phyloP scores from a whole-genome alignment of 2,797 vertebrate genomes.

The Falco naumanni region DNA sequence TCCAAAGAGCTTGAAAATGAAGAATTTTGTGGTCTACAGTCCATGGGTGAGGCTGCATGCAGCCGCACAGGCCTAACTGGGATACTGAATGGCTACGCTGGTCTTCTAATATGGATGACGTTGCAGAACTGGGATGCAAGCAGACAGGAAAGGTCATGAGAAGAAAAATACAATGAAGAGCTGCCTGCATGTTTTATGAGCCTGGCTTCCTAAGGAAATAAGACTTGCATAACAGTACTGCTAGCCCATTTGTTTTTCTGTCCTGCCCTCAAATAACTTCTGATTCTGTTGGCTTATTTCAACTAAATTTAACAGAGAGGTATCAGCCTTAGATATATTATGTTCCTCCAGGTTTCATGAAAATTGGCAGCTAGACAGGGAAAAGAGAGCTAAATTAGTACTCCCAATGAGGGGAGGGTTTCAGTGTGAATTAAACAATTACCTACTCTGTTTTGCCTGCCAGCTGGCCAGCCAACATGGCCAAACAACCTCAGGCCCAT shows the following conservation, averaged over 20 bases:
- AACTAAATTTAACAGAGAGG: not conserved
- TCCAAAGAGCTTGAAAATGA: not conserved
- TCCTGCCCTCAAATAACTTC: conserved; percentile 31
- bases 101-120: not conserved
- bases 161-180: conserved; percentile 35
- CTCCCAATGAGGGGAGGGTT: conserved; percentile 3
- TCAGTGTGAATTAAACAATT: conserved; percentile 44
- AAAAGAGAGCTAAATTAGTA: conserved; percentile 25
- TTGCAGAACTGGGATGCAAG: not conserved
- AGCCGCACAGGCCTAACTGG: not conserved
- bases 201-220: conserved; percentile 30
- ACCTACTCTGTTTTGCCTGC: conserved; percentile 42
- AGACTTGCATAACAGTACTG: not conserved
- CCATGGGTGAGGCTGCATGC: not conserved
- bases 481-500: conserved; percentile 8
- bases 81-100: not conserved
- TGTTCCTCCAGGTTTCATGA: not conserved
- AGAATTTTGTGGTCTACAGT: not conserved
- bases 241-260: conserved; percentile 10
- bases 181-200: conserved; percentile 39
- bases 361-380: conserved; percentile 27
- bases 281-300: conserved; percentile 8
- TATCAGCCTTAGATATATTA: conserved; percentile 9
- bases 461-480: conserved; percentile 23
- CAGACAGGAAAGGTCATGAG: conserved; percentile 19